Evolutionary conservation across 2,113 vertebrate genomes (phyloP).

Genomic region (Kobus ellipsiprymnus): DNA sequence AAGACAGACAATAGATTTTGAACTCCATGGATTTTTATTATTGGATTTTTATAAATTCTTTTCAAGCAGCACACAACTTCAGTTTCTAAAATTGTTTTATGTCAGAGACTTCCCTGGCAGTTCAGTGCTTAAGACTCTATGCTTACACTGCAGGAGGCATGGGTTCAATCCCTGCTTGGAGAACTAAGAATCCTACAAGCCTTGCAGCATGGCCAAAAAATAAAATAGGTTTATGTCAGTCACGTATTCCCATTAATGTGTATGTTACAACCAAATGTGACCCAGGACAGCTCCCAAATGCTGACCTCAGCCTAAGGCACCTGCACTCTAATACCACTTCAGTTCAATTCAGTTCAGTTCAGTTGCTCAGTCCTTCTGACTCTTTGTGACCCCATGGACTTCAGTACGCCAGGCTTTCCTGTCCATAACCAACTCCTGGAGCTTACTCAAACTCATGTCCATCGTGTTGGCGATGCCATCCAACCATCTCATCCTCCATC

Average conservation of each 20-base stretch:
- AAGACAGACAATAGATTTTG: background rate
- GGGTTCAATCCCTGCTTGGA: background rate
- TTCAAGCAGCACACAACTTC: background rate
- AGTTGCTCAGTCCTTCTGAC: rapidly evolving
- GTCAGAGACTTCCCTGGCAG: background rate
- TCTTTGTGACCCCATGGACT: background rate
- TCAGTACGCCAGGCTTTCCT: background rate
- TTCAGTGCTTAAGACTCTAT: background rate
- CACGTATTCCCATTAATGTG: background rate
- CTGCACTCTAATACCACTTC: background rate
- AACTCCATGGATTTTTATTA: background rate
- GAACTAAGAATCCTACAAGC: background rate
- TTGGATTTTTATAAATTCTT: background rate
- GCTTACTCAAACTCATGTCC: background rate
- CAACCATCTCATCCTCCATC: background rate
- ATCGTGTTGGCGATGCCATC: background rate
- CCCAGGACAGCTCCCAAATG: background rate
- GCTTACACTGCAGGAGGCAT: background rate
- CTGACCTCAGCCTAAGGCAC: background rate
- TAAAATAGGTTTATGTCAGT: background rate
- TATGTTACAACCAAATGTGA: background rate
- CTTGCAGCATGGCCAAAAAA: background rate
- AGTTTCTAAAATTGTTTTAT: background rate
- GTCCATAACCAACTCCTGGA: background rate
- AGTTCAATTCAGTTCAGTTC: background rate